These are phyloP conservation scores for Sitta europaea DNA, from an alignment of 2,113 vertebrate species.

Conservation along the genomic window DNA sequence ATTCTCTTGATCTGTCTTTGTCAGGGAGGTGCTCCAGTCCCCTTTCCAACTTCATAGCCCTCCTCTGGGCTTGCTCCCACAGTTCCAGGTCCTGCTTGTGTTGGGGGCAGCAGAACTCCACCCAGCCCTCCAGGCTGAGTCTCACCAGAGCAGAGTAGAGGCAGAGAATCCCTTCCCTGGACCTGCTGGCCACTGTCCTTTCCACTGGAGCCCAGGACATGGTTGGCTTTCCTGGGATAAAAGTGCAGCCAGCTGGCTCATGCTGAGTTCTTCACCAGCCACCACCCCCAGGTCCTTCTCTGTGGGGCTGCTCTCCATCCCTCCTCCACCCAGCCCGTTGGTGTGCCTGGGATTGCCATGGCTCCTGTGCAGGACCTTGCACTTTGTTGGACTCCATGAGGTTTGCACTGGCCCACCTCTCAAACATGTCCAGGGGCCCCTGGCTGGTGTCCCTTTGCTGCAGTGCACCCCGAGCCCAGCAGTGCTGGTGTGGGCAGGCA, in stretches of 20 bases:
- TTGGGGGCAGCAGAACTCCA: neutral
- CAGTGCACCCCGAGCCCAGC: fast-evolving
- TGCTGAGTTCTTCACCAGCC: neutral
- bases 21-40: neutral
- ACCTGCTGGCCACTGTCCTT: neutral
- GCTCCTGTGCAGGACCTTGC: neutral
- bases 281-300: neutral
- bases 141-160: neutral
- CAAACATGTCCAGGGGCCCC: fast-evolving
- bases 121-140: fast-evolving
- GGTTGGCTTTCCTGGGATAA: neutral
- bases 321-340: neutral
- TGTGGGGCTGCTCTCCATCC: neutral
- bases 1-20: neutral
- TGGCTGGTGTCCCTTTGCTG: neutral
- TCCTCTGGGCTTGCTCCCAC: neutral
- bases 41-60: fast-evolving
- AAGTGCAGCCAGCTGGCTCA: neutral
- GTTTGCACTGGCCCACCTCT: neutral
- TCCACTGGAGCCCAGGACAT: neutral
- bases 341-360: neutral
- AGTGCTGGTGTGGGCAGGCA: neutral
- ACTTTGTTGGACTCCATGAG: neutral
- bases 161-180: neutral
- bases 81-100: neutral